phyloP scores from a whole-genome alignment of 2,797 vertebrate genomes.

The Synanceia verrucosa region DNA sequence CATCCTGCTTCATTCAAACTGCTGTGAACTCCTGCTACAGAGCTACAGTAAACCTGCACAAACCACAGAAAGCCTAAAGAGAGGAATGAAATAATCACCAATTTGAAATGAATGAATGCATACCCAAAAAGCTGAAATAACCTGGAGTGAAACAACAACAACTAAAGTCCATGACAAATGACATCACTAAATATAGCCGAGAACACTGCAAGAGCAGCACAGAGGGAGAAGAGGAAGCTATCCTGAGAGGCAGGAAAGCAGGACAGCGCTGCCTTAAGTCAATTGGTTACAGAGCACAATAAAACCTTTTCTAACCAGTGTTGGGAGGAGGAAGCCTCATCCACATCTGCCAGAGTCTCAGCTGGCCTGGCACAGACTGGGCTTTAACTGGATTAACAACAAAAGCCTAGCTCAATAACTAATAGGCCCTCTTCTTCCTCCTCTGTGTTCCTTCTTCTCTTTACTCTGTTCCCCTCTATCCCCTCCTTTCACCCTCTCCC shows the following conservation, averaged over 20 bases:
- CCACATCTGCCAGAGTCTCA: constrained; percentile 51
- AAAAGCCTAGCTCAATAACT: constrained; percentile 66
- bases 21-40: background rate
- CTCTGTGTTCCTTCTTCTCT: constrained; percentile 24
- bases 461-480: background rate
- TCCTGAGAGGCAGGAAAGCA: constrained; percentile 30
- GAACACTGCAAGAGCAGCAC: constrained; percentile 28
- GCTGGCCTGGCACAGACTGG: constrained; percentile 47
- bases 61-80: background rate
- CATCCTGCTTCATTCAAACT: background rate
- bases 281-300: constrained; percentile 48
- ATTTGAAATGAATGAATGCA: constrained; percentile 9
- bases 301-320: constrained; percentile 29
- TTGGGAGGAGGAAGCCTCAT: constrained; percentile 52
- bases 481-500: background rate
- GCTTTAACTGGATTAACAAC: constrained; percentile 76
- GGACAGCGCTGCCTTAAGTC: constrained; percentile 30
- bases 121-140: constrained; percentile 30
- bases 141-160: constrained; percentile 1
- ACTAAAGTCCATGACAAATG: constrained; percentile 27
- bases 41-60: background rate
- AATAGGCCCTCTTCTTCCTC: constrained; percentile 58
- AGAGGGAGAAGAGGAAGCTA: constrained; percentile 11
- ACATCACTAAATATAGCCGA: constrained; percentile 39
- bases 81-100: background rate